phyloP scores from a whole-genome alignment of 1,140 invertebrate species.

The Coboldia fuscipes region DNA sequence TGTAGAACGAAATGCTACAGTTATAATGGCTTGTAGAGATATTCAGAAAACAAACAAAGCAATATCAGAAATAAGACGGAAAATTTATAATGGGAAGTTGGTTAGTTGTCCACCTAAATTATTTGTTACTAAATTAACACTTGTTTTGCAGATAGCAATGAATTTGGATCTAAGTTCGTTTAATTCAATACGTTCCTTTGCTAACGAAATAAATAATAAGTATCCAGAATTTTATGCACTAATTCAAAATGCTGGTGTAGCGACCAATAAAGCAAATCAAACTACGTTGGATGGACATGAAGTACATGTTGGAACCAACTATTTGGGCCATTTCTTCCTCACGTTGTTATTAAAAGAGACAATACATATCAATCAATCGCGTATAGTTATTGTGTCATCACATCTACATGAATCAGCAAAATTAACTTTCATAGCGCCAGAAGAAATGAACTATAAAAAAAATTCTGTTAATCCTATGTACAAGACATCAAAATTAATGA shows the following conservation, averaged over 20 bases:
- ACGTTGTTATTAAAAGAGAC: constrained; percentile 52
- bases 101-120: constrained; percentile 17
- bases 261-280: constrained; percentile 25
- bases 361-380: constrained; percentile 35
- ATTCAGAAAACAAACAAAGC: constrained; percentile 32
- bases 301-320: constrained; percentile 58
- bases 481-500: constrained; percentile 58
- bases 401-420: constrained; percentile 23
- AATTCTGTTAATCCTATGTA: constrained; percentile 44
- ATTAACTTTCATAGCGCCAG: too few relatives aligned
- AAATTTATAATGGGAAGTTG: constrained; percentile 31
- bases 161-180: constrained; percentile 40
- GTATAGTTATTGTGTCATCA: constrained; percentile 31
- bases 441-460: constrained; percentile 28
- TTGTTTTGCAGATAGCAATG: constrained; percentile 25
- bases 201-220: constrained; percentile 26
- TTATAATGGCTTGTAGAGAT: constrained; percentile 54
- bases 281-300: constrained; percentile 65
- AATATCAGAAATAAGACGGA: constrained; percentile 32
- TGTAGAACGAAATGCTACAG: constrained; percentile 36
- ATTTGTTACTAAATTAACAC: neutral
- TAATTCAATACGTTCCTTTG: constrained; percentile 35
- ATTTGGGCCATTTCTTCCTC: constrained; percentile 66
- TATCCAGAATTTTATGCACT: constrained; percentile 44
- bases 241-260: constrained; percentile 57